Percentiles rank a stretch among this genome's conserved stretches.
Conservation (phyloP, 2,888 invertebrate genomes). For the Lepetodrilus schrolli region DNA sequence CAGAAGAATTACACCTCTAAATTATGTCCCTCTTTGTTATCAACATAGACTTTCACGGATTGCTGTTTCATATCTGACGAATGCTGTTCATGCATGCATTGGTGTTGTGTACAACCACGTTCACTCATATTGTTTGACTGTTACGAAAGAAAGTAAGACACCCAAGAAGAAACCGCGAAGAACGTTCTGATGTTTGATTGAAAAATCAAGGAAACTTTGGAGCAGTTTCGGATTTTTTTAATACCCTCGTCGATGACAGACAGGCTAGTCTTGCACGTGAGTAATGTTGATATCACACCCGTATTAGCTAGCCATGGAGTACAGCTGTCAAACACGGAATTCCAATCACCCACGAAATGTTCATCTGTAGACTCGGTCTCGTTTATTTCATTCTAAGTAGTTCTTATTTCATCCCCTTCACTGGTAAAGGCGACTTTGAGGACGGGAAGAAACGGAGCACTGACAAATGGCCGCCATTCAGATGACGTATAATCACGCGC, state of each 20-base stretch:
- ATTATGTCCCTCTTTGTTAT: no score
- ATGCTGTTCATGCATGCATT: no score
- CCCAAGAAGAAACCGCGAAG: background rate
- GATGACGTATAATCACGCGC: slow-evolving; percentile 21
- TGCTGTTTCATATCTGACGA: no score
- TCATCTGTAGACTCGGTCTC: slow-evolving; percentile 10
- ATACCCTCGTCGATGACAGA: slow-evolving; percentile 14
- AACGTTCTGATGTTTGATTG: background rate
- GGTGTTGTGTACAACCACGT: no score
- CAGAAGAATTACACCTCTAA: no score
- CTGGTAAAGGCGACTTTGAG: slow-evolving; percentile 20
- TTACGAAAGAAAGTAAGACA: background rate
- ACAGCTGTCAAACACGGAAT: slow-evolving; percentile 2
- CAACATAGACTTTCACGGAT: no score
- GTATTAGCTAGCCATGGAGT: background rate
- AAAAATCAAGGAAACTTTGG: background rate
- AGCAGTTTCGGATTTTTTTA: background rate
- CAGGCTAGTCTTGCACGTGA: background rate
- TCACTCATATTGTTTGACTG: no score
- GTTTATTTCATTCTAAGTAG: slow-evolving; percentile 10
- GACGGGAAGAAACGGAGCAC: background rate
- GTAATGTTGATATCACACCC: background rate
- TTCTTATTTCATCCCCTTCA: slow-evolving; percentile 19
- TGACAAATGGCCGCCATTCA: slow-evolving; percentile 13
- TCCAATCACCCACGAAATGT: slow-evolving; percentile 2